Percentiles rank a stretch among this genome's conserved stretches.
Conservation (phyloP, 2,113 vertebrate species). For the Hipposideros armiger region DNA sequence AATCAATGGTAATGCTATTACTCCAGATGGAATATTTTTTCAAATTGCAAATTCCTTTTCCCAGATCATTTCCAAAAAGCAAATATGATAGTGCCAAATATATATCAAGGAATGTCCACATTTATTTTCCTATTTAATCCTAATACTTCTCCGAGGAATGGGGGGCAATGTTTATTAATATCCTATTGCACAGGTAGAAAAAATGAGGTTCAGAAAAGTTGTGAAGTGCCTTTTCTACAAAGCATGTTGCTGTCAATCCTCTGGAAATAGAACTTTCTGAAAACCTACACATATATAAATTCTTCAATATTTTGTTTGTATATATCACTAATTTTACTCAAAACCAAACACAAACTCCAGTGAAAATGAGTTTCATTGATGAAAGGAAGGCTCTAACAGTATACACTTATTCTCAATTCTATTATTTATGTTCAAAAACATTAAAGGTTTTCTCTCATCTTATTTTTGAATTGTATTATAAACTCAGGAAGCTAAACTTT, state of each 20-base stretch:
- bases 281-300: neutral
- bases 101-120: slow-evolving; percentile 5
- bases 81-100: neutral
- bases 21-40: neutral
- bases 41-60: neutral
- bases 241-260: neutral
- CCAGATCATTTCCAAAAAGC: slow-evolving; percentile 5
- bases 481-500: slow-evolving; percentile 23
- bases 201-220: slow-evolving; percentile 24
- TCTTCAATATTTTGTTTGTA: neutral
- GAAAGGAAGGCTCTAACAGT: neutral
- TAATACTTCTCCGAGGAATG: neutral
- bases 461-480: slow-evolving; percentile 7
- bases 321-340: slow-evolving; percentile 26
- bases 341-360: neutral
- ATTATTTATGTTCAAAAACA: neutral
- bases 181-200: neutral
- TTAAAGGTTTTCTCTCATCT: neutral
- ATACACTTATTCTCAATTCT: slow-evolving; percentile 21
- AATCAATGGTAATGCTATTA: neutral
- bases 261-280: neutral
- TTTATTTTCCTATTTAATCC: neutral
- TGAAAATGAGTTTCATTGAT: neutral
- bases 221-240: neutral
- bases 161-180: neutral